Conservation (phyloP, 2,113 vertebrate species). For the Corvus cornix region DNA sequence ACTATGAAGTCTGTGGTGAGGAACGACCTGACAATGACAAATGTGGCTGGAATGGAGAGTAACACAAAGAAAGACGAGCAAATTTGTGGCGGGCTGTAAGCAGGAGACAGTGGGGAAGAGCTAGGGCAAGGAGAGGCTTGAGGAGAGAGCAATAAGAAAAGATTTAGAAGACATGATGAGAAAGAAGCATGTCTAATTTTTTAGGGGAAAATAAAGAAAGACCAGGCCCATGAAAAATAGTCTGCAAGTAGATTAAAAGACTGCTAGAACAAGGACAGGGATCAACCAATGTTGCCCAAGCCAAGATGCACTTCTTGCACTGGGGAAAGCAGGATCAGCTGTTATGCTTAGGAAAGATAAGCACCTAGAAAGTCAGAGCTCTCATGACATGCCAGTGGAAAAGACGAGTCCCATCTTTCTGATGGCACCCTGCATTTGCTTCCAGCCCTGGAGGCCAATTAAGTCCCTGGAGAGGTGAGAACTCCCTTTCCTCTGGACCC, state of each 20-base stretch:
- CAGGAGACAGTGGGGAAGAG: not conserved
- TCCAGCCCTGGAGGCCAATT: not conserved
- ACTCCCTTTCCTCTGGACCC: not conserved
- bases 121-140: not conserved
- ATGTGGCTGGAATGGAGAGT: not conserved
- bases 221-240: not conserved
- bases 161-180: not conserved
- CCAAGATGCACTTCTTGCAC: not conserved
- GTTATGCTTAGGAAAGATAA: not conserved
- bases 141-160: not conserved
- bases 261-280: not conserved
- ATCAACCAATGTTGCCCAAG: not conserved
- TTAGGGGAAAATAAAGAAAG: not conserved
- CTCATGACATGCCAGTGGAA: too few relatives aligned
- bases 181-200: not conserved
- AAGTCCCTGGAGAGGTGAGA: not conserved
- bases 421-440: not conserved
- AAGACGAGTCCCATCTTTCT: not conserved
- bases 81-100: not conserved
- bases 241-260: not conserved
- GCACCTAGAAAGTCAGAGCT: not conserved
- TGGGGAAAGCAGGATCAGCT: not conserved
- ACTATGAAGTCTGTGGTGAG: not conserved
- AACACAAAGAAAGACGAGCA: not conserved
- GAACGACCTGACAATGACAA: not conserved